Conservation (phyloP, 2,113 vertebrate species). For the Carollia perspicillata region DNA sequence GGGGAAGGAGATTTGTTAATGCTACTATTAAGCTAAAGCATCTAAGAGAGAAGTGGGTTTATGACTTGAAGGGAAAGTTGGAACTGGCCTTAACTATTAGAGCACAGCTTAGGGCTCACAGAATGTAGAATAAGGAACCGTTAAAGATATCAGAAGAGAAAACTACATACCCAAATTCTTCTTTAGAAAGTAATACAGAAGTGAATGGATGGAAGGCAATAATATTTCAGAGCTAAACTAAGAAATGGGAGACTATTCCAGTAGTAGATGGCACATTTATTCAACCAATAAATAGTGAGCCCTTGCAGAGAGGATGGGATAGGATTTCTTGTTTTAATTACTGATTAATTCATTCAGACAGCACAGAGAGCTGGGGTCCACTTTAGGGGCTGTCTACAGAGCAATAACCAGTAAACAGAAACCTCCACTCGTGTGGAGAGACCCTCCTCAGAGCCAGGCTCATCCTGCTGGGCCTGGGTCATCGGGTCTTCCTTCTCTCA, state of each 20-base stretch:
- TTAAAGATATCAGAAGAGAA: background rate
- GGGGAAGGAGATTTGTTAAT: background rate
- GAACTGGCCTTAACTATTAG: background rate
- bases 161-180: background rate
- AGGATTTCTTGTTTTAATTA: background rate
- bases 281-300: background rate
- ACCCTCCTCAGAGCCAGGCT: background rate
- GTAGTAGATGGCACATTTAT: background rate
- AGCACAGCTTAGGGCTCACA: background rate
- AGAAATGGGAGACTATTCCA: background rate
- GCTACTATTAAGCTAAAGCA: background rate
- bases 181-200: background rate
- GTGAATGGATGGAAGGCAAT: background rate
- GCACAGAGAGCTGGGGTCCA: background rate
- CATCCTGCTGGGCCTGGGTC: too few relatives aligned
- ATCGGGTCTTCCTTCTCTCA: background rate
- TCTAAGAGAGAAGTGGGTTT: background rate
- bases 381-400: background rate
- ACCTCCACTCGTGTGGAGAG: background rate
- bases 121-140: background rate
- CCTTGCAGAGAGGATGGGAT: background rate
- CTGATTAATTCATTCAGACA: background rate
- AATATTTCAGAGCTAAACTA: background rate
- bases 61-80: background rate
- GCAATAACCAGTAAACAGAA: background rate